Conservation (phyloP, 2,113 vertebrate genomes). For the Glareola pratincola region DNA sequence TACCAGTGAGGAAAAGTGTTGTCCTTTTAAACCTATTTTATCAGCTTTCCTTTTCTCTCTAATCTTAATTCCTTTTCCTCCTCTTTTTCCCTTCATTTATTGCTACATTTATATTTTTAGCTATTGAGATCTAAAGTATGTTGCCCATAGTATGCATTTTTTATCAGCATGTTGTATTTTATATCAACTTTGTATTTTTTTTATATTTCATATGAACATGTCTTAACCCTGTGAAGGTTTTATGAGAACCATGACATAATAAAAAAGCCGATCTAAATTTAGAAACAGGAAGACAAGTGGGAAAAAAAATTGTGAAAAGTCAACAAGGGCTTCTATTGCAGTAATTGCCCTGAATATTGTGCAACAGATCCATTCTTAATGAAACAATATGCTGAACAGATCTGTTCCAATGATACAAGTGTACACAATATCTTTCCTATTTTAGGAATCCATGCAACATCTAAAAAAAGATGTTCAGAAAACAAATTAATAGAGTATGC, state of each 20-base stretch:
- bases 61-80: not conserved
- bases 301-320: not conserved
- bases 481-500: not conserved
- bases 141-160: not conserved
- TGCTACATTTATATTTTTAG: not conserved
- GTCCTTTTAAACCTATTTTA: not conserved
- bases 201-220: not conserved
- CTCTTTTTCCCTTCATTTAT: not conserved
- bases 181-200: not conserved
- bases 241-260: not conserved
- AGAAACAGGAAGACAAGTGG: not conserved
- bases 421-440: not conserved
- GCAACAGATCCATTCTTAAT: not conserved
- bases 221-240: not conserved
- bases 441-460: not conserved
- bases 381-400: not conserved
- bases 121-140: not conserved
- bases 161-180: not conserved
- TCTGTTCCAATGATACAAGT: not conserved
- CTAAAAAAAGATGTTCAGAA: not conserved
- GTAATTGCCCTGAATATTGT: not conserved
- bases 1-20: not conserved
- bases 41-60: not conserved
- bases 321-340: not conserved
- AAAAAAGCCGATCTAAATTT: not conserved